Conservation (phyloP, 2,113 vertebrate genomes). For the Gorilla gorilla region DNA sequence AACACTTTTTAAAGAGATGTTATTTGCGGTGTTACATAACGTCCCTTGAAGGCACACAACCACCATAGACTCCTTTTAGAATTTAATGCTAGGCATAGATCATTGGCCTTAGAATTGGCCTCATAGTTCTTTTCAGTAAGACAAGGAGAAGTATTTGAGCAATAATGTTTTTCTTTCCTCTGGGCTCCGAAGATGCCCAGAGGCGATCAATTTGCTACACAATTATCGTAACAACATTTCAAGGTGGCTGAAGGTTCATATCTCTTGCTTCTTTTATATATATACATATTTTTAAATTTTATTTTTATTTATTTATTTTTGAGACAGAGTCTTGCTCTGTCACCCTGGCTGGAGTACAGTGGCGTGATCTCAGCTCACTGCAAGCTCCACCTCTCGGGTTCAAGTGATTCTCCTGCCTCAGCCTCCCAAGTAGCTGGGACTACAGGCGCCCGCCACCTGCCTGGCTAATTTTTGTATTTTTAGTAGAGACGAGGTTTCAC, state of each 20-base stretch:
- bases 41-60: background rate
- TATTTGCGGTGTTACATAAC: background rate
- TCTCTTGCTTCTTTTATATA: too few relatives aligned
- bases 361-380: too few relatives aligned
- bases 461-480: too few relatives aligned
- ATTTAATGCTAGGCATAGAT: background rate
- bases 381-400: too few relatives aligned
- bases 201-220: background rate
- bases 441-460: fast-evolving
- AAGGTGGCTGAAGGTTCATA: background rate
- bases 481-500: too few relatives aligned
- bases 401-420: too few relatives aligned
- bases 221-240: background rate
- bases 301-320: too few relatives aligned
- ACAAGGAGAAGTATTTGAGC: background rate
- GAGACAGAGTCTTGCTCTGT: too few relatives aligned
- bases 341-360: too few relatives aligned
- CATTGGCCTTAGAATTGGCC: background rate
- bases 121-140: background rate
- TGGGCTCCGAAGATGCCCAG: background rate
- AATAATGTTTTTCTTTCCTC: background rate
- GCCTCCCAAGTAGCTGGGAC: too few relatives aligned
- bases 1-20: background rate
- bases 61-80: background rate
- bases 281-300: too few relatives aligned